These are phyloP conservation scores for Leptodirus hochenwartii DNA, from an alignment of 2,888 invertebrate species.

Conservation along the genomic window DNA sequence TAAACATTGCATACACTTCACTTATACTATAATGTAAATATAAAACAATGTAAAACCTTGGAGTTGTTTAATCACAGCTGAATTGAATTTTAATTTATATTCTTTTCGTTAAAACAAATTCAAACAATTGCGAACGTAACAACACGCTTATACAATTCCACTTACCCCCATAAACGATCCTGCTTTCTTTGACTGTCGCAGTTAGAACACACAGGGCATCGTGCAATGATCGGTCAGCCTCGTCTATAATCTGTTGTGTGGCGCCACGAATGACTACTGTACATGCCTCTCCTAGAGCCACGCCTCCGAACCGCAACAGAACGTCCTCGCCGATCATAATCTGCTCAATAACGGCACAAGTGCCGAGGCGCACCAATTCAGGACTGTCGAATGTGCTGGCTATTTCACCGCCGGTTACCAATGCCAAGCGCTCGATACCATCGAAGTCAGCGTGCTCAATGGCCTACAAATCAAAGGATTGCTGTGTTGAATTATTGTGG, in stretches of 20 bases:
- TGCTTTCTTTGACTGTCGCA: conserved; percentile 86
- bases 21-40: too few species aligned
- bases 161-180: conserved; percentile 84
- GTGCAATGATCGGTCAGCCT: conserved; percentile 94
- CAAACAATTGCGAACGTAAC: too few species aligned
- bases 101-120: too few species aligned
- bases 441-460: conserved; percentile 99
- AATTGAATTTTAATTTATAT: too few species aligned
- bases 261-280: conserved; percentile 94
- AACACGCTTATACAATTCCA: too few species aligned
- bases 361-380: conserved; percentile 77
- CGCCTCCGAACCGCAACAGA: conserved; percentile 85
- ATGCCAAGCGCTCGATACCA: conserved; percentile 90
- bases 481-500: too few species aligned
- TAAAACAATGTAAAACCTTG: too few species aligned
- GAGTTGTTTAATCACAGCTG: too few species aligned
- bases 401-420: conserved; percentile 97
- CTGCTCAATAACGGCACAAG: conserved; percentile 91
- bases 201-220: conserved; percentile 95
- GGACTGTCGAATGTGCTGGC: conserved; percentile 96
- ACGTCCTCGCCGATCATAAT: conserved; percentile 98
- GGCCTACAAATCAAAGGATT: too few species aligned
- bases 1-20: too few species aligned
- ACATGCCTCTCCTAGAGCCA: conserved; percentile 90
- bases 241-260: conserved; percentile 95